Base-by-base conservation (phyloP, 2,888 invertebrate genomes). In the Drosophila suboccidentalis region DNA sequence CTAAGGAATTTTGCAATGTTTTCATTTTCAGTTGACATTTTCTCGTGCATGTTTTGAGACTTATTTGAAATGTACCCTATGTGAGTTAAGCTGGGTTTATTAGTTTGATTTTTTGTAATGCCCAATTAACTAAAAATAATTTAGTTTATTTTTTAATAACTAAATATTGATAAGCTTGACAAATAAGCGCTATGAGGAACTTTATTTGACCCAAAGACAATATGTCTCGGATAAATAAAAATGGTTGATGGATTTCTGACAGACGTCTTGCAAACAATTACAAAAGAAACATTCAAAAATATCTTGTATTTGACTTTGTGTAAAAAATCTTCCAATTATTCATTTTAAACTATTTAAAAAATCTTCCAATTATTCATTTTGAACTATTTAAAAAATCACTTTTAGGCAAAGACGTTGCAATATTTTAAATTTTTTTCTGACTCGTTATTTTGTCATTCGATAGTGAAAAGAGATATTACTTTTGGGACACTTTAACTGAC, bases 21-120 rank as follows among this genome's bases (percentile, higher is more conserved):
- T 82, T 85, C 55, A 69, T 77, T 84, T 80, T 77, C 50, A 29
- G 51, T 70, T 77, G 87, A 80, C 78, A 81, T 77, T 54, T 71
- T 19, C 19, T 13, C 19, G 13, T 5, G 13, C 19, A 11, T 22
- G 43, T 22, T 19, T 43, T 13, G 13, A 22, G 19, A 5, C 36
- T 36, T 54, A 5, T 46, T 39, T 13, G 19, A 8, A 29, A 13
- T 9, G 53, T 60, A 67, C 62, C 44, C 58, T 54, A 44, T 11
- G 19, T 13, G 32, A 55, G 29, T 55, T 32, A 5, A 10, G 29
- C 13, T 13, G 29, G 11, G 39, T 9, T 38, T 51, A 38, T 41
- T n/a, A 38, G 38, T 8, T 38, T 6, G 29, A 29, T 29, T 1
- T 29, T 29, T 29, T 6, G 22, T 22, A 6, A 26, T 5, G 26